Base-by-base conservation (phyloP, 2,113 vertebrate genomes). In the Coptodon rendalli region DNA sequence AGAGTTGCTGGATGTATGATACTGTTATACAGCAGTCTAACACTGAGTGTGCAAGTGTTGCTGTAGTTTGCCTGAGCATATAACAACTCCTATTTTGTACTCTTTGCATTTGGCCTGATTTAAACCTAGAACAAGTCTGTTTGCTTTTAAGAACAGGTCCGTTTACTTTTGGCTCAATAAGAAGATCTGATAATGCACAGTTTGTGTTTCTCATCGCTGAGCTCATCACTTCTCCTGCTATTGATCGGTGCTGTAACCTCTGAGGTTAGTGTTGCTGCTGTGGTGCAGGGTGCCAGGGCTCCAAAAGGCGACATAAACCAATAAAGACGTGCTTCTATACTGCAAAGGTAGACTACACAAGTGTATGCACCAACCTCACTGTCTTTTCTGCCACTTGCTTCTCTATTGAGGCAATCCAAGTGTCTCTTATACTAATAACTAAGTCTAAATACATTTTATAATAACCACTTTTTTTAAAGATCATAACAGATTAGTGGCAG, bases 181-280 rank as follows among this genome's bases (percentile, higher is more conserved):
- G 63, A 84, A 56, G 83, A 80, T 93, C 81, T 91, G 88, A 92
- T 93, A 92, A 94, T 94, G 94, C 95, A 91, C 89, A 88, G 87
- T 90, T 93, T 92, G 90, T 93, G 91, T 92, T 94, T 95, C 90
- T 90, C 80, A 78, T 40, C 82, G 93, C 94, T 95, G 91, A 95
- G 89, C 89, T 94, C 93, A 93, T 93, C 93, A 92, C 91, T 94
- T 95, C 89, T 86, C 71, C 76, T 86, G 78, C 76, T 91, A 92
- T 95, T 91, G 95, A 95, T 95, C 82, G 40, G 50, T 59, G 27
- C 89, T 89, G 92, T 89, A 94, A 95, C 92, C 91, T 90, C 87
- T 94, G 92, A 89, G 87, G 90, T 87, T 87, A 82, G 90, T 85
- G 89, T 87, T 90, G 88, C 88, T 86, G 85, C 52, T 2, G 61